A percentile compares a stretch with the other conserved stretches of the same genome.
These are phyloP conservation scores for Acanthis flammea DNA, from an alignment of 2,797 vertebrate genomes.

Conservation along the genomic window DNA sequence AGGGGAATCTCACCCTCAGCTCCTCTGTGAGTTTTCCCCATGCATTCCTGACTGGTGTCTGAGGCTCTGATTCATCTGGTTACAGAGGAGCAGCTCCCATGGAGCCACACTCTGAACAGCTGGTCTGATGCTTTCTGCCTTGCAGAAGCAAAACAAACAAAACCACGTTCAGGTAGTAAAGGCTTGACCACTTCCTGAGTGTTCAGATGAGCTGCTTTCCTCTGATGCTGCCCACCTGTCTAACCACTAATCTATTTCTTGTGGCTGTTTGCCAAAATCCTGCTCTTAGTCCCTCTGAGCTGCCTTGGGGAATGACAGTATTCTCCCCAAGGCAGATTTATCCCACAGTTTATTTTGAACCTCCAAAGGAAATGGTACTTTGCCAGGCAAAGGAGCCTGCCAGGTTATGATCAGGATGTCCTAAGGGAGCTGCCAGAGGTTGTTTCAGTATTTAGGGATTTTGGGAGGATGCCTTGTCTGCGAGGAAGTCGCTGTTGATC, in stretches of 20 bases:
- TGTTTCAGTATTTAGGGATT: not conserved
- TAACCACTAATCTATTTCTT: conserved; percentile 49
- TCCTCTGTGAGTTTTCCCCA: not conserved
- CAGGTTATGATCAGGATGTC: not conserved
- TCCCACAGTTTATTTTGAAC: not conserved
- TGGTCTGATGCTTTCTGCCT: not conserved
- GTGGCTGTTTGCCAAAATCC: not conserved
- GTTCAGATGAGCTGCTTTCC: not conserved
- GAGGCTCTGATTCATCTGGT: not conserved
- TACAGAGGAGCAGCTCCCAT: not conserved
- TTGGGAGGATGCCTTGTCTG: not conserved
- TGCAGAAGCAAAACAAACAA: not conserved
- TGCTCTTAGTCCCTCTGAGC: not conserved
- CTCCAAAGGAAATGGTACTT: not conserved
- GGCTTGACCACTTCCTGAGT: not conserved
- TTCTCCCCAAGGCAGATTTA: not conserved
- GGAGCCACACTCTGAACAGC: not conserved
- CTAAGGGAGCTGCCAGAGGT: not conserved
- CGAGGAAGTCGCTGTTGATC: rapidly evolving
- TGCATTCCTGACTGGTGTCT: not conserved
- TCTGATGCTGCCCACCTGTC: not conserved
- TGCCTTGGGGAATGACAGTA: rapidly evolving
- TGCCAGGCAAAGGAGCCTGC: not conserved
- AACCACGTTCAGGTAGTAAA: not conserved
- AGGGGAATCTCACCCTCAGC: not conserved